phyloP scores from a whole-genome alignment of 2,888 invertebrate genomes.

The Stomorhina lunata region DNA sequence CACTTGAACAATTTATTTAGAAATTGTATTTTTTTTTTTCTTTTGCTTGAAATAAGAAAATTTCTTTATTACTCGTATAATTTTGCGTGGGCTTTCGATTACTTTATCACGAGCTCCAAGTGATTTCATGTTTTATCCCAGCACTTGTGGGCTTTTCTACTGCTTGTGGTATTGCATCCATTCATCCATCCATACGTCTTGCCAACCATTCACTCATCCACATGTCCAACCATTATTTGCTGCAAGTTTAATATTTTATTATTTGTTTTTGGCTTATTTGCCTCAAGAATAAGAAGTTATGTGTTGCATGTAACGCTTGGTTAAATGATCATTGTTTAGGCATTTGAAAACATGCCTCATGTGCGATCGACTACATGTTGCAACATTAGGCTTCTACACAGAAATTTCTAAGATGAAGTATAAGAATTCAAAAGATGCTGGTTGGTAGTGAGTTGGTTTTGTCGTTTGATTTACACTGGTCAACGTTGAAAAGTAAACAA shows the following conservation, averaged over 20 bases:
- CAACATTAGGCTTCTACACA: neutral
- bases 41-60: neutral
- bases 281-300: neutral
- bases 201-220: neutral
- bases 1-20: neutral
- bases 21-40: neutral
- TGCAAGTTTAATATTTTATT: too few relatives aligned
- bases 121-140: slow-evolving; percentile 20
- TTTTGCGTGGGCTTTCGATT: slow-evolving; percentile 50
- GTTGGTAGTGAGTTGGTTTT: neutral
- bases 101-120: slow-evolving; percentile 36
- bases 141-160: neutral
- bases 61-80: slow-evolving; percentile 29
- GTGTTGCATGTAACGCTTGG: slow-evolving; percentile 27
- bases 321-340: slow-evolving; percentile 53
- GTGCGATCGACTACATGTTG: neutral
- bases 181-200: neutral
- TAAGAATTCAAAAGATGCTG: neutral
- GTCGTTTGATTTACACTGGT: neutral
- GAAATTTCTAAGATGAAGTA: too few relatives aligned
- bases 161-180: neutral
- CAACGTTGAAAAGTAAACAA: too few relatives aligned
- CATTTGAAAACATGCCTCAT: slow-evolving; percentile 32
- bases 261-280: neutral
- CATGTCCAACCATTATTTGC: neutral